Base-by-base conservation (phyloP, 2,113 vertebrate genomes). In the Malaclemys terrapin region DNA sequence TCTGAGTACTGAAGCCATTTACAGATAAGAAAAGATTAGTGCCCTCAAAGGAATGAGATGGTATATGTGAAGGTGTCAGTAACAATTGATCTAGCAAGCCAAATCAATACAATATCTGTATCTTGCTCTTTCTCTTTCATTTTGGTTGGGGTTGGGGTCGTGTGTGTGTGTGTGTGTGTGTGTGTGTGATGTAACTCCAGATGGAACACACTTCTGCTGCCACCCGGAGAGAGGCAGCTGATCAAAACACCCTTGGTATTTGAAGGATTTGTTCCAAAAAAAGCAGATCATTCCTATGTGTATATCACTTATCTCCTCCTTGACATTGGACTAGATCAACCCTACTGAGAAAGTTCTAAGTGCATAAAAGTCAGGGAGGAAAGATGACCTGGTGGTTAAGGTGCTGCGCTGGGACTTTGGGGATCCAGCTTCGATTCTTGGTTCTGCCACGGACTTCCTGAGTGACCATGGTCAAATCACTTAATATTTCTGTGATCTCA, bases 1-100 rank as follows among this genome's bases (percentile, higher is more conserved):
- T 93, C 88, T 3, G 82, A 82, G 87, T 12, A 50, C 93, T 5
- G 72, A 91, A 89, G 92, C 92, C 94, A 78, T 91, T 96, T 54
- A 53, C 80, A 94, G 96, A 95, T 94, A 93, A 97, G 96, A 22
- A 85, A 4, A 95, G 95, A 97, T 95, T 94, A 88, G 91, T 85
- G 96, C 94, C 95, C 96, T 97, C 4, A 2, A 35, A 95, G 94
- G 93, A 92, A 90, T 59, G 52, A 79, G 54, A 5, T 8, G 3
- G 47, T 95, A 89, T 95, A 95, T 91, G 69, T 90, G 85, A 94
- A 96, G 89, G 93, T 90, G 86, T 95, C 4, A 45, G 87, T 88
- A 88, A 90, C 79, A 54, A 16, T 89, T 89, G 20, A 82, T 47
- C 56, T 56, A 65, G 87, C 25, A 82, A 83, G 69, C 56, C 35